Evolutionary conservation across 1,140 invertebrate species (phyloP).

Genomic region (Sweltsa coloradensis): DNA sequence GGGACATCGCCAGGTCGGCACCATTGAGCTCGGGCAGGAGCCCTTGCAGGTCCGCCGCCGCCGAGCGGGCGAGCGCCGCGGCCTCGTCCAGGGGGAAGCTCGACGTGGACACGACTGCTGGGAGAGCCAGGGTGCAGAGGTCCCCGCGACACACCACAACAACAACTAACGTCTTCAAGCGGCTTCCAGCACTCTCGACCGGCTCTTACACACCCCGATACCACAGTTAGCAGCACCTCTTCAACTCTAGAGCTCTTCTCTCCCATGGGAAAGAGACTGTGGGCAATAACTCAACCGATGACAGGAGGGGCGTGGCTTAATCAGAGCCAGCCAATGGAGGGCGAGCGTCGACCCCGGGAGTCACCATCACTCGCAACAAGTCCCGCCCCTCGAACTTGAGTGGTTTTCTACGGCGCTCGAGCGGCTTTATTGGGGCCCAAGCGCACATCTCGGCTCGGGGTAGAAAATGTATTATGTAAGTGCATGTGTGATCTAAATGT

Average conservation of each 20-base stretch:
- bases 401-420: too few species aligned
- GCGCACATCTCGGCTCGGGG: too few species aligned
- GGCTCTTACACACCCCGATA: not conserved
- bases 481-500: too few species aligned
- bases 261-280: not conserved
- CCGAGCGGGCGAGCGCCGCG: constrained; percentile 7
- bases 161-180: not conserved
- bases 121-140: constrained; percentile 1
- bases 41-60: constrained; percentile 31
- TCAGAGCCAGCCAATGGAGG: not conserved
- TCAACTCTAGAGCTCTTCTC: not conserved
- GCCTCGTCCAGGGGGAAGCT: constrained; percentile 11
- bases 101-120: not conserved
- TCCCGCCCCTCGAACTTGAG: too few species aligned
- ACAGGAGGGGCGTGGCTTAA: not conserved
- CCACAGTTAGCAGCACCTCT: not conserved
- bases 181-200: not conserved
- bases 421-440: too few species aligned
- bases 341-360: not conserved
- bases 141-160: not conserved
- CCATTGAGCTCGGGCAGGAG: constrained; percentile 70
- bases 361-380: not conserved
- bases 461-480: too few species aligned
- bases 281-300: not conserved
- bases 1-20: constrained; percentile 78